Conservation (phyloP, 2,113 vertebrate species). For the Protomyctophum bolini region DNA sequence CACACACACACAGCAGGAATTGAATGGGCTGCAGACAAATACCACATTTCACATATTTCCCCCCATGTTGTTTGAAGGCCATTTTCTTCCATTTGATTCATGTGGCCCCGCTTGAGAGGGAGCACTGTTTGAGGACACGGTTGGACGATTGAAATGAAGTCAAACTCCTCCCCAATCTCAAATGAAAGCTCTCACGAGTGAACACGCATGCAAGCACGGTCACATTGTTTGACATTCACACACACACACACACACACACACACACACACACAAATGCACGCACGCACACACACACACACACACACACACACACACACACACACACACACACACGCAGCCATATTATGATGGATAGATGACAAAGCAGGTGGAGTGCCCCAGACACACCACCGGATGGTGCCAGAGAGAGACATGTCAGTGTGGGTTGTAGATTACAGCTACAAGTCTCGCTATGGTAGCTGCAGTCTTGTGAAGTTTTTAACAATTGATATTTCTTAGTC, state of each 20-base stretch:
- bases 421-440: conserved; percentile 4
- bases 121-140: background rate
- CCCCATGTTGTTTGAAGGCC: background rate
- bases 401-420: conserved; percentile 21
- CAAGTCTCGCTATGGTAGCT: conserved; percentile 20
- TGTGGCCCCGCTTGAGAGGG: background rate
- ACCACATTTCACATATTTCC: background rate
- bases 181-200: no score
- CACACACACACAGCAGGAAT: background rate
- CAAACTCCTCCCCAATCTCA: no score
- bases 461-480: background rate
- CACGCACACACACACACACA: background rate
- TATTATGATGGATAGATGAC: background rate
- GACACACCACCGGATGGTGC: conserved; percentile 39
- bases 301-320: background rate
- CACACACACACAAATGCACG: background rate
- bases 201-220: no score
- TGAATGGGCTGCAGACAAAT: background rate
- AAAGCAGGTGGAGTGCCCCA: background rate
- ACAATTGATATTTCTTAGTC: background rate
- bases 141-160: background rate
- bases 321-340: background rate
- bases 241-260: background rate
- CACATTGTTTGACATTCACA: background rate
- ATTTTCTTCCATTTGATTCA: background rate